Evolutionary conservation across 2,797 vertebrate species (phyloP), one percentile per base, ranked within the genome.

Genomic region (Chaunax sp.): DNA sequence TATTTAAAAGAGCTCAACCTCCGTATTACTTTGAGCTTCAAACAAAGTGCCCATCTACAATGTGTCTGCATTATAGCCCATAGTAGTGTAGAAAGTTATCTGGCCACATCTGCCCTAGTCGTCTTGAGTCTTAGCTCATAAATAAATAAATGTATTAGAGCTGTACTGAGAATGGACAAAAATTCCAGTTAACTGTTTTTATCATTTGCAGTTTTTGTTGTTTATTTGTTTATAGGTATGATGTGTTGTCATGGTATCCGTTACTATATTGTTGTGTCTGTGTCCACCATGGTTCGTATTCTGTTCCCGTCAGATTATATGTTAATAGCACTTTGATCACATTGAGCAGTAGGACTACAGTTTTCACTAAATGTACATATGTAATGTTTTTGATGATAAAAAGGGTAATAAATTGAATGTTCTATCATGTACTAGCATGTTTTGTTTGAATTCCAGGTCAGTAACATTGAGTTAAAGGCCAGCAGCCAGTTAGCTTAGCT

Each of bases 291-390:
- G 50, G 69, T 75, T 58, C 74, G 78, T 82, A 69, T 85, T 84
- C 58, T 16, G 54, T 80, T 80, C 13, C 54, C 40, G 70, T 80
- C 62, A 58, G 70, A 69, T 67, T 85, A 58, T 69, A 59, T 54
- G 72, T 89, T 77, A 15, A 84, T 88, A 88, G 87, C 91, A 92
- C 92, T 91, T 92, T 92, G 75, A 78, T 81, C 81, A 81, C 77
- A 71, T 52, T 41, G 81, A 84, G 87, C 74, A n/a, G 88, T 90
- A 90, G 89, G 82, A 80, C 71, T 89, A 80, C 82, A 81, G 84
- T 89, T 90, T 89, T 83, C 85, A 87, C 81, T 86, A 75, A 82
- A 82, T 94, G 92, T 92, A 93, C 87, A 93, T 92, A 89, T 87
- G 87, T 89, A 86, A 89, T 86, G 89, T 91, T 92, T 92, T 92